Conservation (phyloP, 2,797 vertebrate species). For the Cossypha polioptera region DNA sequence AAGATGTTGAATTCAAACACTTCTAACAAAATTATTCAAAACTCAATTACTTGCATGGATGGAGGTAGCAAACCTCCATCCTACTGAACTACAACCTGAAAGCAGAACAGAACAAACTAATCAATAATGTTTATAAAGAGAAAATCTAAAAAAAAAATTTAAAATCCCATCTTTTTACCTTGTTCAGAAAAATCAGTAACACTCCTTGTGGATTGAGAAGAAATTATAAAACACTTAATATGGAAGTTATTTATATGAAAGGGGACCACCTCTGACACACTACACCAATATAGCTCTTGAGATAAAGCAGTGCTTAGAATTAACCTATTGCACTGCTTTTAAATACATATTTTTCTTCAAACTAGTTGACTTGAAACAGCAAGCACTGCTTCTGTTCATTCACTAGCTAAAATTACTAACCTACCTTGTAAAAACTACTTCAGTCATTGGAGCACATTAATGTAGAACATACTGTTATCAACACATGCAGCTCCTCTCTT, state of each 20-base stretch:
- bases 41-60: neutral
- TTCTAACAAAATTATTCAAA: neutral
- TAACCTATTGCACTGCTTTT: neutral
- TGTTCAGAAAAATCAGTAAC: neutral
- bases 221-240: neutral
- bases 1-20: slow-evolving; percentile 4
- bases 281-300: neutral
- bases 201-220: neutral
- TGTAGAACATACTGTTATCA: neutral
- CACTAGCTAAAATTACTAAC: neutral
- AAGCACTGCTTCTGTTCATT: neutral
- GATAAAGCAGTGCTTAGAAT: neutral
- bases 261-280: neutral
- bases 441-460: neutral
- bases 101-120: neutral
- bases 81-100: neutral
- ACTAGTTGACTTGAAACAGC: neutral
- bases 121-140: neutral
- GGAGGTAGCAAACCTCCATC: neutral
- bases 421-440: neutral
- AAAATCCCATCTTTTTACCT: neutral
- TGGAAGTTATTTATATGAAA: neutral
- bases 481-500: neutral
- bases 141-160: neutral
- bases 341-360: neutral